Evolutionary conservation across 2,888 invertebrate species (phyloP).

Genomic region (Drosophila robusta): DNA sequence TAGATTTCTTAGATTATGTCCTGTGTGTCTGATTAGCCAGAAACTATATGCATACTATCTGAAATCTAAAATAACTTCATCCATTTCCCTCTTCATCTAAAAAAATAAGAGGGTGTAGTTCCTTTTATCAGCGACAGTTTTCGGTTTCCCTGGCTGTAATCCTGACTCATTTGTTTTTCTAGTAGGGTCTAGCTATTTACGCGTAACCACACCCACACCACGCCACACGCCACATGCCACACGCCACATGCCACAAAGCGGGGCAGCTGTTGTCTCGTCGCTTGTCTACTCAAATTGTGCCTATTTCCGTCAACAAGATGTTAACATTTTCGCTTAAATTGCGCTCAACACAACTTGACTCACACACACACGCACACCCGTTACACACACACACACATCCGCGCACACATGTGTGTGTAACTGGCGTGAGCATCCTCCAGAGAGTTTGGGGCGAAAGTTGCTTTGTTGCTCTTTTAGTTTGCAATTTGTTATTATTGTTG

Average conservation of each 20-base stretch:
- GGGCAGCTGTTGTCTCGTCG: conserved; percentile 50
- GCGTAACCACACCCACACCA: conserved; percentile 23
- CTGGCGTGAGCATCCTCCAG: conserved; percentile 24
- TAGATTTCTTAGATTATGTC: no score
- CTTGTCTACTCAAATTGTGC: conserved; percentile 72
- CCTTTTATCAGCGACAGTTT: conserved; percentile 2
- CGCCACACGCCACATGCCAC: conserved; percentile 14
- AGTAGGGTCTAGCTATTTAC: conserved; percentile 35
- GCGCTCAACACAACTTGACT: conserved; percentile 49
- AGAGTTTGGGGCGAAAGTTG: conserved; percentile 24
- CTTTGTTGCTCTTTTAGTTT: conserved; percentile 38
- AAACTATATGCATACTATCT: no score
- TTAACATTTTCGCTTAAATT: conserved; percentile 77
- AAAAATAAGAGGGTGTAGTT: neutral
- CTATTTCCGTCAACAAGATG: conserved; percentile 79
- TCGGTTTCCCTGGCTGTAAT: conserved; percentile 1
- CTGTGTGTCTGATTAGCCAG: no score
- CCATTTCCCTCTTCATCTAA: no score
- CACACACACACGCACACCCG: conserved; percentile 8
- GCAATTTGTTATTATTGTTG: conserved; percentile 40
- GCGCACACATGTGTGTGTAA: neutral
- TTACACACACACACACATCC: neutral
- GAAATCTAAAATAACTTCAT: no score
- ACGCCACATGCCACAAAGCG: conserved; percentile 46
- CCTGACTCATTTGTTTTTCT: conserved; percentile 37